These are phyloP conservation scores for Muschampia plurimacula DNA, from an alignment of 2,888 invertebrate species.

Conservation along the genomic window DNA sequence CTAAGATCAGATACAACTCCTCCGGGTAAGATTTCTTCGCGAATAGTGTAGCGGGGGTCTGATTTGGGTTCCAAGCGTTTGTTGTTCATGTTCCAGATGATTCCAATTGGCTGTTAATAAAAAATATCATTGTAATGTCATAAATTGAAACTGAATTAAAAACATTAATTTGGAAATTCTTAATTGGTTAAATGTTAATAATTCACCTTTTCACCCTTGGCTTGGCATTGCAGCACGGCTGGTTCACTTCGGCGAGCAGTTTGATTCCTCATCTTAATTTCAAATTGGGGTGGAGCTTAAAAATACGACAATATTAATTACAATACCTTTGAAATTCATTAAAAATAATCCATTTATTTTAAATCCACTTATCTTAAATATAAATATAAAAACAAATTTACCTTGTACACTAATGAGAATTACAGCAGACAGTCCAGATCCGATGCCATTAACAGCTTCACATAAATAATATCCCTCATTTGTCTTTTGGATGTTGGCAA, in stretches of 20 bases:
- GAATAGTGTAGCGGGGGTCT: slow-evolving; percentile 93
- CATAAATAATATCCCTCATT: slow-evolving; percentile 98
- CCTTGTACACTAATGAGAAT: slow-evolving; percentile 97
- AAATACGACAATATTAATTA: slow-evolving; percentile 35
- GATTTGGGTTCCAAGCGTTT: slow-evolving; percentile 95
- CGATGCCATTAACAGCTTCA: slow-evolving; percentile 98
- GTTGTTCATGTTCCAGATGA: slow-evolving; percentile 97
- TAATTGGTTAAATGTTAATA: no score
- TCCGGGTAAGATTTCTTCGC: slow-evolving; percentile 94
- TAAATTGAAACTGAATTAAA: no score
- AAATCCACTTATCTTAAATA: background rate
- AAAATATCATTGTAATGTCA: background rate
- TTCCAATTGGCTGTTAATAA: slow-evolving; percentile 90
- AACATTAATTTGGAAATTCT: no score
- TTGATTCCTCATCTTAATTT: slow-evolving; percentile 96
- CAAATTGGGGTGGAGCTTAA: slow-evolving; percentile 96
- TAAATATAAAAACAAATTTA: slow-evolving; percentile 62
- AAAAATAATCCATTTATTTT: background rate
- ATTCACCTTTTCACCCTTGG: slow-evolving; percentile 93
- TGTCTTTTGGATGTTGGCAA: slow-evolving; percentile 95
- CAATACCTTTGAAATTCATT: background rate
- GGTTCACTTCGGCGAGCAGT: slow-evolving; percentile 96
- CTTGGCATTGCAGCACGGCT: slow-evolving; percentile 96
- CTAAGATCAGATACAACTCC: slow-evolving; percentile 95
- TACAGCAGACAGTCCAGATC: slow-evolving; percentile 97